Conservation (phyloP, 2,888 invertebrate genomes). For the Eueremaeus valkanovi region DNA sequence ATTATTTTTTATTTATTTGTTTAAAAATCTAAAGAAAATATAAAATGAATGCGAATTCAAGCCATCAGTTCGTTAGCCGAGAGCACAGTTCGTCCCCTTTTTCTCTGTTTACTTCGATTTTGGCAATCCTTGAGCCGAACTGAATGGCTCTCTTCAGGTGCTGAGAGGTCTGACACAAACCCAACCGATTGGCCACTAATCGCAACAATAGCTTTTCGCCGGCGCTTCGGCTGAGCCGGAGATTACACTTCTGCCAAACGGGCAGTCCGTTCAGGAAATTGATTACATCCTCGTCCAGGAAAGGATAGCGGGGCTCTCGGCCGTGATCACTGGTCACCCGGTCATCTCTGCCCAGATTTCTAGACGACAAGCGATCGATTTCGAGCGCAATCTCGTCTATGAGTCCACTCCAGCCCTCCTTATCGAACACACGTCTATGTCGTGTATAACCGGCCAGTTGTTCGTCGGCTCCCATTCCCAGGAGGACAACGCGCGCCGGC, state of each 20-base stretch:
- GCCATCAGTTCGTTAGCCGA: slow-evolving; percentile 47
- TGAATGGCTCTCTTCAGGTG: slow-evolving; percentile 91
- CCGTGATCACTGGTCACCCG: slow-evolving; percentile 82
- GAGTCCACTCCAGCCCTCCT: slow-evolving; percentile 57
- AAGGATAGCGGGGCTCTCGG: slow-evolving; percentile 60
- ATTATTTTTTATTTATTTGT: too few species aligned
- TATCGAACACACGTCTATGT: slow-evolving; percentile 62
- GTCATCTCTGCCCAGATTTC: slow-evolving; percentile 94
- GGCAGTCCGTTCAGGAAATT: slow-evolving; percentile 56
- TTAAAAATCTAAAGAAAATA: too few species aligned
- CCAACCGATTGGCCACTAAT: slow-evolving; percentile 52
- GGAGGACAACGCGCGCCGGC: slow-evolving; percentile 64
- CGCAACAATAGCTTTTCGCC: slow-evolving; percentile 92
- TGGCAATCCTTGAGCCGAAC: slow-evolving; percentile 88
- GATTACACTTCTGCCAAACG: slow-evolving; percentile 54
- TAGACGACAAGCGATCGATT: slow-evolving; percentile 74
- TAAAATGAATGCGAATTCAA: too few species aligned
- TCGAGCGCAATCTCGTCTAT: slow-evolving; percentile 67
- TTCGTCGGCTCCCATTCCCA: slow-evolving; percentile 97
- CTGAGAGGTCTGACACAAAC: slow-evolving; percentile 54
- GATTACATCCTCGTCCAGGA: slow-evolving; percentile 60
- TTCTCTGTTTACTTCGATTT: slow-evolving; percentile 68
- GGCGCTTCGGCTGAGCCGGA: slow-evolving; percentile 65
- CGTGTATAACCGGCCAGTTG: slow-evolving; percentile 89
- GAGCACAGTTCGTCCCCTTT: slow-evolving; percentile 73